Conservation (phyloP, 2,113 vertebrate species). For the Illadopsis cleaveri region DNA sequence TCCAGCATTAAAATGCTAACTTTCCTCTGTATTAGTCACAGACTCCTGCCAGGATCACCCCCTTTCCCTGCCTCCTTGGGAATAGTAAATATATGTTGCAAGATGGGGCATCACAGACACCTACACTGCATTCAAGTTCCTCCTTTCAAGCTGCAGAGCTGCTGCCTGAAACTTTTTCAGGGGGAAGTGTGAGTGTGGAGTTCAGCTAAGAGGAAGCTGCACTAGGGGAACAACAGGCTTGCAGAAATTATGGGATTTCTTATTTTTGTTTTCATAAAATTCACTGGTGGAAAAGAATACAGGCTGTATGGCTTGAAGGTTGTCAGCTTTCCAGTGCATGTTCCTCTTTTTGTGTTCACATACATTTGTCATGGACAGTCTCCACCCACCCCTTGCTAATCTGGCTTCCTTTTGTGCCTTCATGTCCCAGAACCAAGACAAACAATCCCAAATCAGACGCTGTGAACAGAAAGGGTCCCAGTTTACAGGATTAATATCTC, state of each 20-base stretch:
- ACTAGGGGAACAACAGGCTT: background rate
- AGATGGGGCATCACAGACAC: background rate
- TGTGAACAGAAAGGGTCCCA: background rate
- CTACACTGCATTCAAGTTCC: background rate
- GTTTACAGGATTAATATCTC: background rate
- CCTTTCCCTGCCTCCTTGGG: background rate
- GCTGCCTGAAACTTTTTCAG: background rate
- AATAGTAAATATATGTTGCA: background rate
- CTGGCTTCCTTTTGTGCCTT: background rate
- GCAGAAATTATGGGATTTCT: background rate
- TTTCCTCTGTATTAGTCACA: background rate
- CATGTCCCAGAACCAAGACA: background rate
- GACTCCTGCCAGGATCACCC: background rate
- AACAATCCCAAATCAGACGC: background rate
- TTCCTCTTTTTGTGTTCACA: background rate
- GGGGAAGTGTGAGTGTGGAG: background rate
- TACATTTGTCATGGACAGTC: background rate
- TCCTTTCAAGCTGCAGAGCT: background rate
- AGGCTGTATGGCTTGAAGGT: background rate
- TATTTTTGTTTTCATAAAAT: background rate
- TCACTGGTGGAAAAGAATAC: background rate
- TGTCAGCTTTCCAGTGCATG: background rate
- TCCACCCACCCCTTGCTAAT: background rate
- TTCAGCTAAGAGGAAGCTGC: background rate
- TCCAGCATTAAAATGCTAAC: background rate